Conservation (phyloP, 2,113 vertebrate genomes). For the Aptenodytes patagonicus region DNA sequence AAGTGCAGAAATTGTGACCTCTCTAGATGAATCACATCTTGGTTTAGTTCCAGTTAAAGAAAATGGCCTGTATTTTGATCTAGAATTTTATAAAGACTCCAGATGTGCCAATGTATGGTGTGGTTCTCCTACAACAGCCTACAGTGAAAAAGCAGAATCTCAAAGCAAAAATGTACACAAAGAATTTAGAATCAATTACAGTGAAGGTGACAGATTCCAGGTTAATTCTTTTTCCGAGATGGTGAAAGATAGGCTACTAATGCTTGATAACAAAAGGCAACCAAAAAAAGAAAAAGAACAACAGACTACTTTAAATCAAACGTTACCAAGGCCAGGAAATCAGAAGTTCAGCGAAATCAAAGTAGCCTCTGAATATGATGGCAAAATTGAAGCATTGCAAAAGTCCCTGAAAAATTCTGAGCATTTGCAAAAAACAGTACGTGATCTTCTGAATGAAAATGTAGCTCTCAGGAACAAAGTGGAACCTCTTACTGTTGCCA, state of each 20-base stretch:
- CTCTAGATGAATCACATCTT: slow-evolving; percentile 7
- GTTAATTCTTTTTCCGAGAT: neutral
- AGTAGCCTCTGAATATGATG: neutral
- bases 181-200: slow-evolving; percentile 13
- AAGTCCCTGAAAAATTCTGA: slow-evolving; percentile 53
- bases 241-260: neutral
- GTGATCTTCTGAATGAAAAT: slow-evolving; percentile 44
- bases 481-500: slow-evolving; percentile 33
- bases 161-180: slow-evolving; percentile 21
- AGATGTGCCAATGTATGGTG: neutral
- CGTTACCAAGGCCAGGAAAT: neutral
- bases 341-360: slow-evolving; percentile 12
- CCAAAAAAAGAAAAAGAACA: neutral
- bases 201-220: slow-evolving; percentile 1
- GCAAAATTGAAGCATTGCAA: slow-evolving; percentile 51
- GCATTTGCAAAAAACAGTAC: slow-evolving; percentile 19
- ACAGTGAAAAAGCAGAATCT: neutral
- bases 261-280: neutral
- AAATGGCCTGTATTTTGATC: slow-evolving; percentile 47
- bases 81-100: slow-evolving; percentile 46
- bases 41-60: slow-evolving; percentile 16
- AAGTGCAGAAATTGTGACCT: slow-evolving; percentile 48
- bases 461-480: slow-evolving; percentile 21
- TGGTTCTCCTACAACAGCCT: neutral
- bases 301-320: neutral